Base-by-base conservation (phyloP, 2,113 vertebrate genomes). In the Mesitornis unicolor region DNA sequence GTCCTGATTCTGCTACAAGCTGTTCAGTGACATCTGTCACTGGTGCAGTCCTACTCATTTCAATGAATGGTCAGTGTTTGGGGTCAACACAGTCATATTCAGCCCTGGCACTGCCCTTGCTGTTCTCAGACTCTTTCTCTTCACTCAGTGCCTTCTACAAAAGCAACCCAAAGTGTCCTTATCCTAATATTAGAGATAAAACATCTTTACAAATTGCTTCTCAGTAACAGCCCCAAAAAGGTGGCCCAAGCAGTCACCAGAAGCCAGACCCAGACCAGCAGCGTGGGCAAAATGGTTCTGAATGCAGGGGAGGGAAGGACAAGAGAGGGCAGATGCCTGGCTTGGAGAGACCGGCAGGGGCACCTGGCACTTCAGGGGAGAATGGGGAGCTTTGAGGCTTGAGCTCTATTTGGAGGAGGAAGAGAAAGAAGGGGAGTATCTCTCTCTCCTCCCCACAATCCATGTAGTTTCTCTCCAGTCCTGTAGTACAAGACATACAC, bases 31-130 rank as follows among this genome's bases (percentile, higher is more conserved):
- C 36, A 19, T 8, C n/a, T 48, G 26, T 3, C 1, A 7, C 59
- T 31, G 20, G 24, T 57, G 47, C 28, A 53, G 21, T 64, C 43
- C 40, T 16, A 43, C 29, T 45, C 3, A 2, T 16, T 47, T 56
- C 51, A 45, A 26, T 11, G 17, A 83, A 28, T 1, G 6, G 21
- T 31, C 17, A 5, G 11, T 4, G 13, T n/a, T 71, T 0, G 0
- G 35, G 29, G 26, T 61, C 59, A 56, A 4, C 0, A 0, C 26
- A 50, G 36, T 14, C 53, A 13, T 31, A 9, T 25, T 91, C 84
- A 60, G 61, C 38, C 57, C 53, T 71, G 1, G 6, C 22, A 10
- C 7, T 7, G 28, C 25, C 35, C 53, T 87, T 40, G 33, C 33
- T 17, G 3, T 28, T 53, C 61, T 71, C 70, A 68, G 67, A 70